phyloP scores from a whole-genome alignment of 2,113 vertebrate species.

The Neolamprologus brichardi region DNA sequence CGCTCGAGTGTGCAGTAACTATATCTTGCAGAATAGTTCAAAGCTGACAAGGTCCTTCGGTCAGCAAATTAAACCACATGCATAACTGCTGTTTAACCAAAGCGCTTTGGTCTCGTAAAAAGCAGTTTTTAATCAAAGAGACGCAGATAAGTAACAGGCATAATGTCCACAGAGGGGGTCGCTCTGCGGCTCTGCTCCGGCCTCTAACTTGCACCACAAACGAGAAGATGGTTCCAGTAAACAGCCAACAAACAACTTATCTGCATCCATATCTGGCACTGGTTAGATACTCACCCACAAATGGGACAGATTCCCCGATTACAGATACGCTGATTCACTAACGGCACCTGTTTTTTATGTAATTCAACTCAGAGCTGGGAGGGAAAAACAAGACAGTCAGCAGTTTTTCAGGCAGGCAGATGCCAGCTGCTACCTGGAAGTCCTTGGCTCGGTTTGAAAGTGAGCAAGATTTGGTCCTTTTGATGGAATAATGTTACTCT shows the following conservation, averaged over 20 bases:
- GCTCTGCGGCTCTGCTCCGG: background rate
- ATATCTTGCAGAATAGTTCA: background rate
- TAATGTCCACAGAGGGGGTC: background rate
- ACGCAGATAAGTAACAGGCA: background rate
- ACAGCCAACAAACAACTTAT: slow-evolving; percentile 38
- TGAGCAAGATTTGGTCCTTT: background rate
- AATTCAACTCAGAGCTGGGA: background rate
- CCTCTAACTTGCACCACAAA: background rate
- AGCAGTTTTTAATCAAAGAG: background rate
- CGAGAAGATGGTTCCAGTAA: slow-evolving; percentile 19
- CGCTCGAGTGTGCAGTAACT: background rate
- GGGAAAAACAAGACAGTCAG: background rate
- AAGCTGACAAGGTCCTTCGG: background rate
- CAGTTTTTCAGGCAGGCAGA: background rate
- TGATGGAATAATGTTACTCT: background rate
- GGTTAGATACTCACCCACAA: background rate
- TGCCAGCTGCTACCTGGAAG: slow-evolving; percentile 36
- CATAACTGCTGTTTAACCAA: background rate
- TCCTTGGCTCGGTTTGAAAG: background rate
- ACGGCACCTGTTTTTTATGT: slow-evolving; percentile 25
- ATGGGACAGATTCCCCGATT: background rate
- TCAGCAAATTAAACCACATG: background rate
- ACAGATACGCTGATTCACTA: slow-evolving; percentile 9
- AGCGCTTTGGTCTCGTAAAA: background rate
- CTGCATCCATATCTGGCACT: slow-evolving; percentile 13